phyloP scores from a whole-genome alignment of 2,113 vertebrate genomes.

The Heterocephalus glaber region DNA sequence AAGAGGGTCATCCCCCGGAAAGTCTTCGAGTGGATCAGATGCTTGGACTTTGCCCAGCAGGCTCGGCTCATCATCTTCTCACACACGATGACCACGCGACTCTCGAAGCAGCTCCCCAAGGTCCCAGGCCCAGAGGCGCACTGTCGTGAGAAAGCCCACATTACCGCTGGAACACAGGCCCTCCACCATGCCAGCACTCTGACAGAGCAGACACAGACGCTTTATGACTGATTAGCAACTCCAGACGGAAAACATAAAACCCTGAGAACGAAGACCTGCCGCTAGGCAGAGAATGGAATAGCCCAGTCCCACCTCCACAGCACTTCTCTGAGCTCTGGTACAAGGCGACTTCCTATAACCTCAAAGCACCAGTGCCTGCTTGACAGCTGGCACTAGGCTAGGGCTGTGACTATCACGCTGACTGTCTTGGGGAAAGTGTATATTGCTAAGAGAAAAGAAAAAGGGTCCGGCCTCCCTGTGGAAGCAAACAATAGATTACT shows the following conservation, averaged over 20 bases:
- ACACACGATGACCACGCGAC: conserved; percentile 97
- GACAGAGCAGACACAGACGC: accelerated
- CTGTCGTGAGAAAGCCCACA: conserved; percentile 74
- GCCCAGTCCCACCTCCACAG: neutral
- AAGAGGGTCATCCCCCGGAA: conserved; percentile 99
- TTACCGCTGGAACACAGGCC: neutral
- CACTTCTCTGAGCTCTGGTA: accelerated
- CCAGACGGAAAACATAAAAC: accelerated
- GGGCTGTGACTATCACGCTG: accelerated
- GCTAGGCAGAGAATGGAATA: accelerated
- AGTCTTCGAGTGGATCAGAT: conserved; percentile 98
- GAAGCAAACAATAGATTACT: neutral
- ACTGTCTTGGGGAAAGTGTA: neutral
- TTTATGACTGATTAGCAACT: neutral
- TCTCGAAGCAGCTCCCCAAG: conserved; percentile 97
- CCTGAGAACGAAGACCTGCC: neutral
- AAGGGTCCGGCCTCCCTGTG: accelerated
- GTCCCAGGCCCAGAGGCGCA: conserved; percentile 89
- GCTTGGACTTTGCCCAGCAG: conserved; percentile 99
- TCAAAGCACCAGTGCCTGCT: accelerated
- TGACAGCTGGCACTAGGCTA: neutral
- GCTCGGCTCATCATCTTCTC: conserved; percentile 99
- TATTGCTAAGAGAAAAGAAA: neutral
- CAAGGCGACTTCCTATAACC: neutral
- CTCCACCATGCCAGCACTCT: accelerated